Base-by-base conservation (phyloP, 1,140 invertebrate genomes). In the Drosophila truncata region DNA sequence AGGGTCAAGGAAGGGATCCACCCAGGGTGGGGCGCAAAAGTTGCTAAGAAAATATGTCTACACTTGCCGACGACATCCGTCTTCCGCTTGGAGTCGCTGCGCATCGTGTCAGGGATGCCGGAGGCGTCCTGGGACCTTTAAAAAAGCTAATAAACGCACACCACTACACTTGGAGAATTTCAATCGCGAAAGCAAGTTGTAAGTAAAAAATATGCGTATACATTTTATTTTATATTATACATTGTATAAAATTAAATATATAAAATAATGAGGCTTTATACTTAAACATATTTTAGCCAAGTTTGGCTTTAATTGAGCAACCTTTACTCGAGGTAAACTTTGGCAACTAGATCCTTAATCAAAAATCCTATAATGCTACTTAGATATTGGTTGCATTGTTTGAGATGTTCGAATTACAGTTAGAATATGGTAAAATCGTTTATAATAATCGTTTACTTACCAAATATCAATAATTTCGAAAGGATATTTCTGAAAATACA, bases 41-140 rank as follows among this genome's bases (percentile, higher is more conserved):
- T 82, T 76, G 57, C 84, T 62, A 87, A 80, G 80, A 83, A 88
- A 87, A 83, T 87, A 86, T 84, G 81, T 54, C 52, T 54, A 54
- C 52, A 54, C 52, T 86, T 82, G 78, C 82, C 82, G 67, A 85
- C 82, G 64, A 85, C 78, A 85, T 85, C 82, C 82, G 82, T 57
- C 81, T 85, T 85, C 78, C 78, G 82, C 52, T 75, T 71, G 41
- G 41, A 66, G 66, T 50, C 67, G 54, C 55, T 39, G 25, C 55
- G 63, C 63, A 46, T 66, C 72, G 33, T 73, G 62, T 49, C 60
- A 83, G 75, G 52, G 52, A 47, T 67, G 41, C 31, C 44, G 59
- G 41, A 58, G 60, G 42, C 44, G 75, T 61, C 65, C 20, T 18
- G 63, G 65, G 71, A 60, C 70, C 62, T 57, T 47, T 78, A 74